Conservation (phyloP, 1,140 invertebrate genomes). For the Copidosoma floridanum region DNA sequence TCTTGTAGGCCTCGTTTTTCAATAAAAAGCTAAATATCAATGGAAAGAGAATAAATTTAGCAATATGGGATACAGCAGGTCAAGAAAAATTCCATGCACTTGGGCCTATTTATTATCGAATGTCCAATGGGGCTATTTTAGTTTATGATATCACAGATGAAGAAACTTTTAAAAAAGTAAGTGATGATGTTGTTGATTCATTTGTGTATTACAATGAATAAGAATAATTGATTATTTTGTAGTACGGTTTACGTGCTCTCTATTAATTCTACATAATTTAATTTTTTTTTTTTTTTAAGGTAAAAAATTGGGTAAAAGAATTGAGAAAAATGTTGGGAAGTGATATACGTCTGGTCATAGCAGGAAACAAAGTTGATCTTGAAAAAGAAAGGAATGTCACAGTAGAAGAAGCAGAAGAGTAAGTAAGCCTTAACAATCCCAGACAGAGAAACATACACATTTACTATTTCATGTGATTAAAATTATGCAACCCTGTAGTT, state of each 20-base stretch:
- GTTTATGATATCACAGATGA: conserved; percentile 99
- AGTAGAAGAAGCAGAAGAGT: conserved; percentile 84
- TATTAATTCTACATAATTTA: neutral
- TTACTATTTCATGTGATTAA: neutral
- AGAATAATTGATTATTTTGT: conserved; percentile 13
- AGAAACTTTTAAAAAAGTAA: conserved; percentile 94
- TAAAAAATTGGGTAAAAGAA: conserved; percentile 98
- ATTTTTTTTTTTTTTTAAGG: conserved; percentile 59
- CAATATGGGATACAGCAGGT: conserved; percentile 98
- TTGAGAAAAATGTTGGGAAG: conserved; percentile 93
- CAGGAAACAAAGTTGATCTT: conserved; percentile 97
- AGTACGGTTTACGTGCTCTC: neutral
- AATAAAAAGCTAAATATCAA: conserved; percentile 94
- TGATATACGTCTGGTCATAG: conserved; percentile 89
- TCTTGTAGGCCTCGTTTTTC: conserved; percentile 89
- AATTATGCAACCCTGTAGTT: neutral
- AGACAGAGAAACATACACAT: neutral
- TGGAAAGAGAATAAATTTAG: conserved; percentile 84
- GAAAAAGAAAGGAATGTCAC: conserved; percentile 85
- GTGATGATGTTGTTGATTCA: no score
- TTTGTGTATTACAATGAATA: neutral
- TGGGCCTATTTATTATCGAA: conserved; percentile 96
- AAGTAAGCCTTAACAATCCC: conserved; percentile 49
- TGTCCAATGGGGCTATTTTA: conserved; percentile 95
- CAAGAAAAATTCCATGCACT: conserved; percentile 95